Evolutionary conservation across 2,888 invertebrate species (phyloP).

Genomic region (Neoaliturus tenellus): DNA sequence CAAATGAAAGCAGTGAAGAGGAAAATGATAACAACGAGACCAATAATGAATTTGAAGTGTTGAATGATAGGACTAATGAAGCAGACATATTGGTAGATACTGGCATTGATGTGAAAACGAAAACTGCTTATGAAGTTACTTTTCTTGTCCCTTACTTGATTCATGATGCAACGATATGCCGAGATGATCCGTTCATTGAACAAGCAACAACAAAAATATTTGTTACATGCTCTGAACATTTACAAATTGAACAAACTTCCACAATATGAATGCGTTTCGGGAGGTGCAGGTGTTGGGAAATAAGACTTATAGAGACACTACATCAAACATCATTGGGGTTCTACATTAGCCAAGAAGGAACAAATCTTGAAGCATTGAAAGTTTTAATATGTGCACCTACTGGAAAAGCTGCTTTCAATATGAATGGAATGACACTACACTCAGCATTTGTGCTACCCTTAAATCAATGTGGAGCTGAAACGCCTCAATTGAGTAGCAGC

Average conservation of each 20-base stretch:
- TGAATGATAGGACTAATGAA: constrained; percentile 48
- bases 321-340: constrained; percentile 54
- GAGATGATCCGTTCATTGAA: neutral
- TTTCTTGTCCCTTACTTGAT: neutral
- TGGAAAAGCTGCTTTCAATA: constrained; percentile 62
- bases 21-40: neutral
- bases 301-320: constrained; percentile 61
- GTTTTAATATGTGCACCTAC: constrained; percentile 61
- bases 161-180: neutral
- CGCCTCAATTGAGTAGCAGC: constrained; percentile 54
- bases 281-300: constrained; percentile 48
- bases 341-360: constrained; percentile 50
- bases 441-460: constrained; percentile 61
- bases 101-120: neutral
- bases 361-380: constrained; percentile 45
- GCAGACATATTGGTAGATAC: constrained; percentile 3
- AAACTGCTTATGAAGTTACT: neutral
- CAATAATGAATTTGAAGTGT: constrained; percentile 40
- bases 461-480: constrained; percentile 46
- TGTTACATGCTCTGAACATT: neutral
- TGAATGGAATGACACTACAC: constrained; percentile 62
- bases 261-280: neutral
- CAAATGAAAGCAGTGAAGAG: neutral
- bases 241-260: neutral
- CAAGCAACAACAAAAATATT: neutral